A percentile compares a stretch with the other conserved stretches of the same genome.
phyloP scores from a whole-genome alignment of 1,140 invertebrate genomes.

The Drosophila virilis region DNA sequence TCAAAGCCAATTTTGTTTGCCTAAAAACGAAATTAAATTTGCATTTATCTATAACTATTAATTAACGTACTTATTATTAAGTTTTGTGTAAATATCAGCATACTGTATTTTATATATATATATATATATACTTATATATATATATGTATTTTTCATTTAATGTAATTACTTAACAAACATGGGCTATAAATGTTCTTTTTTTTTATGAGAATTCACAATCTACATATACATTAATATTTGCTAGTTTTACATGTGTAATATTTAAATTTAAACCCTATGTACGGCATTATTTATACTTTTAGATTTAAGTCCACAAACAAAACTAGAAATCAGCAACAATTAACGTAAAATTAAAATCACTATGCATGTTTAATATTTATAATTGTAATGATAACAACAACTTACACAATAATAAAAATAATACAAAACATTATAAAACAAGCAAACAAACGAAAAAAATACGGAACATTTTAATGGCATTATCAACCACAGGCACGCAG shows the following conservation, averaged over 20 bases:
- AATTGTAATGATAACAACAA: constrained; percentile 65
- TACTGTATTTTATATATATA: constrained; percentile 48
- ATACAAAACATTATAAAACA: constrained; percentile 24
- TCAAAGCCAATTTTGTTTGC: constrained; percentile 41
- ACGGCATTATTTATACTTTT: constrained; percentile 71
- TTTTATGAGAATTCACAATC: constrained; percentile 18
- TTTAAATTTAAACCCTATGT: constrained; percentile 27
- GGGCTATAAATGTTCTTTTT: constrained; percentile 36
- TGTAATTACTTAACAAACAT: constrained; percentile 34
- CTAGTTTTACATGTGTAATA: constrained; percentile 47
- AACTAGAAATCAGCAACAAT: constrained; percentile 44
- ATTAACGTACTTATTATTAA: constrained; percentile 37
- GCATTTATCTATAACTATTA: constrained; percentile 37
- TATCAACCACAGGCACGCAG: constrained; percentile 20
- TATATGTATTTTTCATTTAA: constrained; percentile 1
- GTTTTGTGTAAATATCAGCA: constrained; percentile 69
- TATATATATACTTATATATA: constrained; percentile 19
- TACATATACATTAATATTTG: constrained; percentile 19
- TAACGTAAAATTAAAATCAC: constrained; percentile 60
- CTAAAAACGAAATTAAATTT: constrained; percentile 49
- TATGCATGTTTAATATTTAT: constrained; percentile 81
- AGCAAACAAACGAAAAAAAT: constrained; percentile 22
- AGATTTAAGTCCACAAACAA: constrained; percentile 54
- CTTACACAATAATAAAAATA: constrained; percentile 44
- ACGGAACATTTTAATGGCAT: constrained; percentile 42